Percentiles rank a stretch among this genome's conserved stretches.
Conservation (phyloP, 2,113 vertebrate genomes). For the Siniperca chuatsi region DNA sequence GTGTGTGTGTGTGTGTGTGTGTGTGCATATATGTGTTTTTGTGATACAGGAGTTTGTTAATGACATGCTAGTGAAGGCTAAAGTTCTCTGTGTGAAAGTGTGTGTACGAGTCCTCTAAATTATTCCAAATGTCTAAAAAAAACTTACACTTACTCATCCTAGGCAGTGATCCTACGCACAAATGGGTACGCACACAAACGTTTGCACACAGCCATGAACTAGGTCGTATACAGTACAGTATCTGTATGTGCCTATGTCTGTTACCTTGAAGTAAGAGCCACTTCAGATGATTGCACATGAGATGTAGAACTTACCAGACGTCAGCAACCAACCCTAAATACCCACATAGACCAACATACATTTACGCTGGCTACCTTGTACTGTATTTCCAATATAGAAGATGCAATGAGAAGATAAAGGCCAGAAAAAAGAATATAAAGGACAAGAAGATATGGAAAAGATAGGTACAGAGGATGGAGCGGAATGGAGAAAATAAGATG, state of each 20-base stretch:
- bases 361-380: conserved; percentile 44
- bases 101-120: conserved; percentile 42
- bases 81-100: conserved; percentile 28
- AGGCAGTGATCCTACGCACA: conserved; percentile 67
- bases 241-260: conserved; percentile 35
- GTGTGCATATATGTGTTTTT: conserved; percentile 88
- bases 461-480: neutral
- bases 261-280: conserved; percentile 55
- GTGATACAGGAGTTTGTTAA: conserved; percentile 88
- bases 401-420: conserved; percentile 18
- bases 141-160: conserved; percentile 66
- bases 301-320: conserved; percentile 76
- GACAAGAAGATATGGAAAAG: neutral
- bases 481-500: neutral
- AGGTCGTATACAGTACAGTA: conserved; percentile 14
- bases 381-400: conserved; percentile 19
- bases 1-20: conserved; percentile 71
- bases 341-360: conserved; percentile 63
- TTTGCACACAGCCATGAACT: conserved; percentile 51
- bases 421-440: conserved; percentile 33
- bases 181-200: conserved; percentile 59
- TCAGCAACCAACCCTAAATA: conserved; percentile 68
- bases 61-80: conserved; percentile 83
- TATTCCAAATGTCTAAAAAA: conserved; percentile 36
- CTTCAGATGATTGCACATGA: conserved; percentile 57